These are phyloP conservation scores for Peucedramus taeniatus DNA, from an alignment of 2,113 vertebrate species.

Conservation along the genomic window DNA sequence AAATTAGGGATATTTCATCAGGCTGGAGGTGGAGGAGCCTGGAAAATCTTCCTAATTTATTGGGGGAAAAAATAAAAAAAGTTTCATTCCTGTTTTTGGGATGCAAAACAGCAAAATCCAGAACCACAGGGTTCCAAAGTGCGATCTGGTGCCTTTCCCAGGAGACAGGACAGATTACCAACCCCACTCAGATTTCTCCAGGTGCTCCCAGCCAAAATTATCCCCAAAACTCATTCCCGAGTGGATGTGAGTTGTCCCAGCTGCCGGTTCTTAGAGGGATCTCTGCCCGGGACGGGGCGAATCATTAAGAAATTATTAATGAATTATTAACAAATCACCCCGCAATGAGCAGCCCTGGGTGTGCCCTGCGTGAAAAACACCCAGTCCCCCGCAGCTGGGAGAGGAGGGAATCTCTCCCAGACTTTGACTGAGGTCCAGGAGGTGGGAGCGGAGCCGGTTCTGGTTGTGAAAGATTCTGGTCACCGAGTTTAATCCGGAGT, in stretches of 20 bases:
- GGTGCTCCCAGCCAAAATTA: not conserved
- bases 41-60: not conserved
- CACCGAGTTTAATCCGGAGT: constrained; percentile 29
- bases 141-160: not conserved
- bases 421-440: constrained; percentile 32
- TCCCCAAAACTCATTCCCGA: accelerated
- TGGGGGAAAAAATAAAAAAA: not conserved
- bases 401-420: not conserved
- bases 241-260: accelerated
- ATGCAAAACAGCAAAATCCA: not conserved
- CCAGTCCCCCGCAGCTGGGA: not conserved
- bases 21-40: not conserved
- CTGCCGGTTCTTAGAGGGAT: not conserved
- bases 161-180: not conserved
- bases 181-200: not conserved
- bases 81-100: not conserved
- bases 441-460: constrained; percentile 40
- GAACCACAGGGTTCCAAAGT: accelerated
- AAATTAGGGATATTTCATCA: not conserved
- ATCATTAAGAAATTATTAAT: not conserved
- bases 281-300: not conserved
- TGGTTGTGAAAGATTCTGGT: constrained; percentile 56
- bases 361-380: not conserved
- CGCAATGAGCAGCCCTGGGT: not conserved
- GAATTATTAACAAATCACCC: not conserved